phyloP scores from a whole-genome alignment of 2,888 invertebrate genomes.

The Smittia aterrima region DNA sequence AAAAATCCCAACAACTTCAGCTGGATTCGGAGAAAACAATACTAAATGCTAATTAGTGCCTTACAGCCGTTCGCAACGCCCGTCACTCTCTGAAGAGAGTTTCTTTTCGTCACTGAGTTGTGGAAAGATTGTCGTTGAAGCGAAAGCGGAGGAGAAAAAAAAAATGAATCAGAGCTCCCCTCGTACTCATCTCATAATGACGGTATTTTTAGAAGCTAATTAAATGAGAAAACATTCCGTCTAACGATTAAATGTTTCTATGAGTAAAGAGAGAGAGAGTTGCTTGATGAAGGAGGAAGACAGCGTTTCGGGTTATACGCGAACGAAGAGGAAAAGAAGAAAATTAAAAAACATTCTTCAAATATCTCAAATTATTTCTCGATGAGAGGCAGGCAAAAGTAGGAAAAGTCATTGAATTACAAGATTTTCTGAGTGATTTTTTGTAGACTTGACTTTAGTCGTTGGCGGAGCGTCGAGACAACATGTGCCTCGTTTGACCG shows the following conservation, averaged over 20 bases:
- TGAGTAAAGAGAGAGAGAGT: background rate
- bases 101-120: background rate
- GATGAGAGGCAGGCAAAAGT: constrained; percentile 4
- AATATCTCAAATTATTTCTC: constrained; percentile 27
- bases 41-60: background rate
- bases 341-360: constrained; percentile 23
- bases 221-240: constrained; percentile 15
- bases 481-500: background rate
- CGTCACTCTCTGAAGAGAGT: background rate
- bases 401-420: constrained; percentile 21
- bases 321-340: background rate
- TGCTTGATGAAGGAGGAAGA: background rate
- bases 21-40: background rate
- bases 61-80: background rate
- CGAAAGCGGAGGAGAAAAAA: no score
- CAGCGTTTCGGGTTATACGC: background rate
- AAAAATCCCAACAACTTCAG: background rate
- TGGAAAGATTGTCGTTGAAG: background rate
- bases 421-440: constrained; percentile 6
- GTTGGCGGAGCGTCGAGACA: constrained; percentile 27
- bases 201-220: constrained; percentile 27
- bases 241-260: constrained; percentile 16
- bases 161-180: background rate
- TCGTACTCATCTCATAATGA: constrained; percentile 10
- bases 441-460: constrained; percentile 26